phyloP scores from a whole-genome alignment of 2,888 invertebrate genomes.

The Cheilosia vulpina region DNA sequence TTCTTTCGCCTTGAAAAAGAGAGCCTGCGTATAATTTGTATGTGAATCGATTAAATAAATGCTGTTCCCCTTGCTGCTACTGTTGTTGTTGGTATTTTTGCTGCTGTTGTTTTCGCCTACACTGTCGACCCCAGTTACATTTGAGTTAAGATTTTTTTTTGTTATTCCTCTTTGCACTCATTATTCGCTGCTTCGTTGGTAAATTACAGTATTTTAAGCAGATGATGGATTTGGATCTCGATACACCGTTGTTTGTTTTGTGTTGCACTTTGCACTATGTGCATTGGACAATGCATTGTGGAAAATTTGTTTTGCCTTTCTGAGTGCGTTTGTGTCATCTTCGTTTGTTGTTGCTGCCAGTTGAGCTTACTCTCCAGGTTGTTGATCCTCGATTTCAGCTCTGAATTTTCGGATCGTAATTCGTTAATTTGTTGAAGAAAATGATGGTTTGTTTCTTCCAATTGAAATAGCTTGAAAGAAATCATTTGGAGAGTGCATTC shows the following conservation, averaged over 20 bases:
- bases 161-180: too few species aligned
- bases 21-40: conserved; percentile 36
- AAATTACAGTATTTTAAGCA: too few species aligned
- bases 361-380: conserved; percentile 25
- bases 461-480: conserved; percentile 8
- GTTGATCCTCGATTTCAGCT: conserved; percentile 15
- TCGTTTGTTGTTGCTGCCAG: conserved; percentile 35
- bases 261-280: too few species aligned
- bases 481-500: neutral
- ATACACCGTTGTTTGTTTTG: too few species aligned
- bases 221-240: too few species aligned
- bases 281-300: too few species aligned
- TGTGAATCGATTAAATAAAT: conserved; percentile 39
- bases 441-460: conserved; percentile 23
- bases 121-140: too few species aligned
- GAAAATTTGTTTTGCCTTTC: too few species aligned
- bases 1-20: conserved; percentile 42
- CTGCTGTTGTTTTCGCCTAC: conserved; percentile 16
- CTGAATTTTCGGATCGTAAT: neutral
- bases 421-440: conserved; percentile 24
- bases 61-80: neutral
- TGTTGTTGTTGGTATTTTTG: neutral
- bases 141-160: too few species aligned
- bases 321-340: neutral
- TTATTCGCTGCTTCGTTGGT: too few species aligned